Evolutionary conservation across 2,888 invertebrate genomes (phyloP).

Genomic region (Mesorhabditis belari): DNA sequence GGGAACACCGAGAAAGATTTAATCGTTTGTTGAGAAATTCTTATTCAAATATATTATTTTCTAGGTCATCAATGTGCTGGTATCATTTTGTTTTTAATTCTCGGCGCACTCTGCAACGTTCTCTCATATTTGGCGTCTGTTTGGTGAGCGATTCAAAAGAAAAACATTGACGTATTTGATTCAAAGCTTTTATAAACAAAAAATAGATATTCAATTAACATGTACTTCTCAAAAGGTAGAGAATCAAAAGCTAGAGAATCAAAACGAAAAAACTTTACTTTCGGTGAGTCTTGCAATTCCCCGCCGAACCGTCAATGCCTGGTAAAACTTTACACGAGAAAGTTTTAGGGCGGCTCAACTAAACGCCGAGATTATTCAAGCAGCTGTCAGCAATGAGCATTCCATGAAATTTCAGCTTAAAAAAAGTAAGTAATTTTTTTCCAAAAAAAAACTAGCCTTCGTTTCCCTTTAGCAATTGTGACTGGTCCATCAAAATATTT

Average conservation of each 20-base stretch:
- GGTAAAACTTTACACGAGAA: no score
- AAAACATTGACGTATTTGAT: no score
- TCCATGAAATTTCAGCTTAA: constrained; percentile 23
- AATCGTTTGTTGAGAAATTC: not conserved
- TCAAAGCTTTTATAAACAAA: no score
- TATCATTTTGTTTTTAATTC: constrained; percentile 20
- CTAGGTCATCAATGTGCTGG: constrained; percentile 34
- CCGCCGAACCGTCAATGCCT: no score
- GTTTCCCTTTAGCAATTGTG: constrained; percentile 13
- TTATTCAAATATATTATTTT: not conserved
- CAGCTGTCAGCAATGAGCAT: constrained; percentile 30
- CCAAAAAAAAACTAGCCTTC: not conserved
- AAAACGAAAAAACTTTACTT: no score
- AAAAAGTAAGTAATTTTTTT: constrained; percentile 22
- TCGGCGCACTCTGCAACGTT: constrained; percentile 23
- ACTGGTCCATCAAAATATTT: constrained; percentile 36
- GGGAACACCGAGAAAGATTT: not conserved
- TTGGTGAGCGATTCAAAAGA: constrained; percentile 6
- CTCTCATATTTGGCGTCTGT: constrained; percentile 28
- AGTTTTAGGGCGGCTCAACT: constrained; percentile 21
- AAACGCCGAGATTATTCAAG: constrained; percentile 33
- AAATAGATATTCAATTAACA: no score
- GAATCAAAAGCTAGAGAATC: no score
- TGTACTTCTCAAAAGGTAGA: no score
- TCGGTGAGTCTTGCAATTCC: no score